Percentiles rank a stretch among this genome's conserved stretches.
Evolutionary conservation across 1,140 invertebrate genomes (phyloP).

Genomic region (Bombus polaris): DNA sequence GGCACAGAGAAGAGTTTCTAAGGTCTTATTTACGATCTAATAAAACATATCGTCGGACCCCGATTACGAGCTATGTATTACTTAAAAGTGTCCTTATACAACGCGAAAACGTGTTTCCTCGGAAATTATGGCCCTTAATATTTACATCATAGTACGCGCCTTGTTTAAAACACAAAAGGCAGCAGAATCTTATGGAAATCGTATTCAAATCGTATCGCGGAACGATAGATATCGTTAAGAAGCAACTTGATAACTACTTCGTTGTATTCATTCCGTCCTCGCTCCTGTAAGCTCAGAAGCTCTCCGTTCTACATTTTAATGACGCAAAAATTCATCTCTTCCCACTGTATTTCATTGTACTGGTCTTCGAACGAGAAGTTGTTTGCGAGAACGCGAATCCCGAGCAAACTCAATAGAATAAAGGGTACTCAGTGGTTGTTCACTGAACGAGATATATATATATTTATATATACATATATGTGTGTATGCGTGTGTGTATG

Average conservation of each 20-base stretch:
- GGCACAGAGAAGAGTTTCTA: slow-evolving; percentile 4
- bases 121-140: no score
- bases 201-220: not conserved
- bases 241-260: slow-evolving; percentile 5
- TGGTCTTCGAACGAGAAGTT: not conserved
- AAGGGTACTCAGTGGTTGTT: slow-evolving; percentile 7
- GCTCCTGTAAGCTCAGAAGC: not conserved
- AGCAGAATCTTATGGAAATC: not conserved
- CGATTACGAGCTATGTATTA: slow-evolving; percentile 23
- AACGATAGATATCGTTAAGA: slow-evolving; percentile 6
- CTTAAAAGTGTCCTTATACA: slow-evolving; percentile 8
- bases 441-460: not conserved
- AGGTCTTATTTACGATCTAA: slow-evolving; percentile 37
- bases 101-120: not conserved
- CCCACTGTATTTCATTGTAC: not conserved
- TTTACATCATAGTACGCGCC: no score
- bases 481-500: fast-evolving
- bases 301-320: slow-evolving; percentile 9
- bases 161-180: not conserved
- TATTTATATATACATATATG: no score
- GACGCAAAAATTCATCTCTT: slow-evolving; percentile 11
- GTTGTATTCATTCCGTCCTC: not conserved
- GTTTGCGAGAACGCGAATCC: not conserved
- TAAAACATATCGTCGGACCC: slow-evolving; percentile 31
- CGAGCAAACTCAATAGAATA: not conserved